Base-by-base conservation (phyloP, 2,888 invertebrate genomes). In the Harpalus rubripes region DNA sequence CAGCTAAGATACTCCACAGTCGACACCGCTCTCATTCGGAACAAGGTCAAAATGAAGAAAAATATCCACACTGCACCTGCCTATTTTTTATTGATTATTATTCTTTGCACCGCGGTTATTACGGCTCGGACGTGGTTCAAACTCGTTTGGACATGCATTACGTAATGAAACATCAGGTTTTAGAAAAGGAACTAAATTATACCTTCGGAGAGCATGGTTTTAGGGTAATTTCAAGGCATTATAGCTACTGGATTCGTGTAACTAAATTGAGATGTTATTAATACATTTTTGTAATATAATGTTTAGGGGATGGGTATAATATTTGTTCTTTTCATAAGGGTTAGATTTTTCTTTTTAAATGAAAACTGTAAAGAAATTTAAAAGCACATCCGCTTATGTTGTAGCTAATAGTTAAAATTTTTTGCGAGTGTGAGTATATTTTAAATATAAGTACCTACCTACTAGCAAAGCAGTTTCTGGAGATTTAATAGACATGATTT, bases 81-180 rank as follows among this genome's bases (percentile, higher is more conserved):
- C 68, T 68, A 68, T 68, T 68, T 68, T 68, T 68, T 68, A 68
- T 68, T 68, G 68, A 68, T 39, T 68, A 68, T 68, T 68, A 68
- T 68, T 68, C 68, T 68, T 68, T 39, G n/a, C 68, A 39, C 68
- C 68, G 68, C 15, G 68, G 63, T 26, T 63, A 63, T 63, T 26
- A 63, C n/a, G 26, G 26, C 22, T 26, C 5, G 63, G 39, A 39
- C 15, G 32, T 39, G 68, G 68, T 68, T 39, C 12, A 68, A 68
- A 68, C 68, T 15, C 68, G 68, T 68, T 68, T 68, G 26, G 68
- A 68, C 68, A 68, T 39, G 68, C 26, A 39, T 68, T 68, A 68
- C 39, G 39, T 68, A 68, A 68, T 68, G 68, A 39, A 68, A 68
- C 68, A 68, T 32, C 68, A 32, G 68, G 68, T 68, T 68, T 68